These are phyloP conservation scores for Carterocephalus palaemon DNA, from an alignment of 2,888 invertebrate genomes.

Conservation along the genomic window DNA sequence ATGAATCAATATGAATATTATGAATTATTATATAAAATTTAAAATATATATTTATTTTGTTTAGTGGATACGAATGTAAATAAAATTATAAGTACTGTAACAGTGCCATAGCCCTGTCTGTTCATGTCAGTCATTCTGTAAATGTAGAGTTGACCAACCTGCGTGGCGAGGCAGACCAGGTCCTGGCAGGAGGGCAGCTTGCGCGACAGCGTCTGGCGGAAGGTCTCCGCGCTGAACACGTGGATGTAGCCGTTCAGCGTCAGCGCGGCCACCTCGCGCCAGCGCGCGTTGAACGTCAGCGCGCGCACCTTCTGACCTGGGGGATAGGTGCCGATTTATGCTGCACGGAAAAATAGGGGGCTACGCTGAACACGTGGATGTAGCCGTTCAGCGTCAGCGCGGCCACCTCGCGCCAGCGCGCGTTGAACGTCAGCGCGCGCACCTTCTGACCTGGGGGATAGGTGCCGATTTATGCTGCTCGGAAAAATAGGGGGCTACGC, in stretches of 20 bases:
- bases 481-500: background rate
- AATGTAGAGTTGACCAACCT: slow-evolving; percentile 42
- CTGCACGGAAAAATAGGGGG: background rate
- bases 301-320: slow-evolving; percentile 88
- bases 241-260: slow-evolving; percentile 96
- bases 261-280: slow-evolving; percentile 92
- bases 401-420: slow-evolving; percentile 91
- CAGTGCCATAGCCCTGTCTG: too few species aligned
- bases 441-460: slow-evolving; percentile 83
- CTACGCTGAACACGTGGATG: slow-evolving; percentile 93
- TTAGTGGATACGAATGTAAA: too few species aligned
- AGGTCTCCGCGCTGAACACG: slow-evolving; percentile 93
- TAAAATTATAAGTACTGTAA: too few species aligned
- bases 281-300: slow-evolving; percentile 90
- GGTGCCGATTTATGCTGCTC: background rate
- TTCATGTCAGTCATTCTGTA: too few species aligned
- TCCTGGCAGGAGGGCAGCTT: slow-evolving; percentile 94
- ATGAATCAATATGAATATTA: too few species aligned
- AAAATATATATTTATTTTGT: too few species aligned
- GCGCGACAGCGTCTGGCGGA: slow-evolving; percentile 91
- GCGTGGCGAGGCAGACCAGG: slow-evolving; percentile 93
- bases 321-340: slow-evolving; percentile 35
- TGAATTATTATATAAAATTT: too few species aligned
- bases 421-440: slow-evolving; percentile 92
- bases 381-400: slow-evolving; percentile 95